A percentile compares a stretch with the other conserved stretches of the same genome.
These are phyloP conservation scores for Lasioglossum lativentre DNA, from an alignment of 2,888 invertebrate species.

Conservation along the genomic window DNA sequence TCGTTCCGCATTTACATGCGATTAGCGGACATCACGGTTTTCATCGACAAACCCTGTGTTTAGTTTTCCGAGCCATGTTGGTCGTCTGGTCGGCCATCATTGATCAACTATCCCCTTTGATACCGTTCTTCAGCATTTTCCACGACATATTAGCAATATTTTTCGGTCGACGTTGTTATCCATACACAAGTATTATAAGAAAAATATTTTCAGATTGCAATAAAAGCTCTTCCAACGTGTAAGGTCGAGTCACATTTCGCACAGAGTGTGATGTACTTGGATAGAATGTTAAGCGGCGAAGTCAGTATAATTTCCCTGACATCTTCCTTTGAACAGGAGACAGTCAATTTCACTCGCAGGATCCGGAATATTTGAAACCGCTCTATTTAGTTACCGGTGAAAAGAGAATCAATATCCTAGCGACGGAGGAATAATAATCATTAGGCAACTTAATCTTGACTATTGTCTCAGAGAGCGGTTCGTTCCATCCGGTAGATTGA, in stretches of 20 bases:
- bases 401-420: background rate
- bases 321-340: background rate
- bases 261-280: background rate
- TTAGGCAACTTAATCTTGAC: background rate
- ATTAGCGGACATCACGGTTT: constrained; percentile 45
- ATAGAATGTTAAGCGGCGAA: background rate
- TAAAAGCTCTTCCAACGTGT: background rate
- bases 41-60: constrained; percentile 1
- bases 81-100: constrained; percentile 22
- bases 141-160: too few relatives aligned
- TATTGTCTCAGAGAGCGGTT: background rate
- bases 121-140: background rate
- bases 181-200: background rate
- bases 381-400: background rate
- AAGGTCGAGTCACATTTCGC: background rate
- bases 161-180: background rate
- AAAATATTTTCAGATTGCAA: background rate
- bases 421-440: background rate
- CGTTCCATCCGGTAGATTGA: background rate
- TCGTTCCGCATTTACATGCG: constrained; percentile 56
- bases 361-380: background rate
- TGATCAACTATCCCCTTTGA: background rate
- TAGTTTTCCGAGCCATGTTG: constrained; percentile 14
- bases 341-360: background rate
- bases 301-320: background rate